Conservation (phyloP, 1,140 invertebrate species). For the Leptinotarsa defecta region DNA sequence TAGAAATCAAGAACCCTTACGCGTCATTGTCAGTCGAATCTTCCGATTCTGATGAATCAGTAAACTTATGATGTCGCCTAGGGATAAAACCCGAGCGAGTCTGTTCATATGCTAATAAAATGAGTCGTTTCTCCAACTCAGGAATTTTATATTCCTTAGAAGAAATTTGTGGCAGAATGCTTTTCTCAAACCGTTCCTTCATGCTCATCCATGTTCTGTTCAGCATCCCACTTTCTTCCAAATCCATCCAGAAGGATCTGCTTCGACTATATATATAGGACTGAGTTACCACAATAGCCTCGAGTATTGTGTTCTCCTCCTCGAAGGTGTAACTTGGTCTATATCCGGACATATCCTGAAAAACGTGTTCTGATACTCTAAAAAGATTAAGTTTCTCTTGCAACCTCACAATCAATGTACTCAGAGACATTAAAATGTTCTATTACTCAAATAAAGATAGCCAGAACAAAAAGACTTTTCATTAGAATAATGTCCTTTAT, state of each 20-base stretch:
- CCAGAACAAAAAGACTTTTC: no score
- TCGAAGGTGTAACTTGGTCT: slow-evolving; percentile 11
- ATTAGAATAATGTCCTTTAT: no score
- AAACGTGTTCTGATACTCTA: background rate
- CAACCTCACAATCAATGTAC: no score
- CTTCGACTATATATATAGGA: background rate
- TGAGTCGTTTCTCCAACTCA: background rate
- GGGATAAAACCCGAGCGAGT: background rate
- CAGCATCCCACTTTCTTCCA: slow-evolving; percentile 4
- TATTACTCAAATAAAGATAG: no score
- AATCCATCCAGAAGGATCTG: slow-evolving; percentile 15
- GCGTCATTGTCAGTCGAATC: no score
- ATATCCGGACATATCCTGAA: slow-evolving; percentile 8
- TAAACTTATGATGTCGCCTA: background rate
- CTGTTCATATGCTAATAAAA: slow-evolving; percentile 7
- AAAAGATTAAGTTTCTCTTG: background rate
- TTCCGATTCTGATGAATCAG: background rate
- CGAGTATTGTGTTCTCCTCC: slow-evolving; percentile 10
- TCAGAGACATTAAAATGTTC: no score
- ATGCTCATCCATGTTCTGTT: slow-evolving; percentile 14
- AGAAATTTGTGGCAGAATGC: background rate
- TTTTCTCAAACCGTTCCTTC: slow-evolving; percentile 15
- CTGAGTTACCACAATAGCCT: background rate
- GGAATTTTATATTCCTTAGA: background rate
- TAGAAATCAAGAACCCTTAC: no score